Base-by-base conservation (phyloP, 1,140 invertebrate genomes). In the Drosophila pectinifera region DNA sequence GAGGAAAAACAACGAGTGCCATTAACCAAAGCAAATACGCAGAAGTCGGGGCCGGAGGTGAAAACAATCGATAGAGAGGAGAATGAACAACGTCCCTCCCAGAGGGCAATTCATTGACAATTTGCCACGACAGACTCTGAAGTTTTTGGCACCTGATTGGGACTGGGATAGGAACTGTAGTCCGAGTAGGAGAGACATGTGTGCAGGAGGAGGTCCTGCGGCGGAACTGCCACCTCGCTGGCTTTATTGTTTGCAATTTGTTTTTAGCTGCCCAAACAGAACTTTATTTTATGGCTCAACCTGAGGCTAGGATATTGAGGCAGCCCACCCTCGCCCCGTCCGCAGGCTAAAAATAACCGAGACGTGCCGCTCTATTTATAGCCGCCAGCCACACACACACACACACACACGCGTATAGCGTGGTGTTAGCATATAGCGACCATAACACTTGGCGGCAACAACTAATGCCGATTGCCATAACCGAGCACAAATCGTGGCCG, bases 231-330 rank as follows among this genome's bases (percentile, higher is more conserved):
- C 41, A 45, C 18, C 41, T 57, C 24, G 59, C 59, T 58, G 41
- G 51, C 67, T 88, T 88, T 79, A 83, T 88, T 89, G 83, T 89
- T 88, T 88, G 83, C 83, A 88, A 88, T 88, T 88, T 88, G 83
- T 88, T 89, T 88, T 77, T 73, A 82, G 83, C 79, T 88, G 83
- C 56, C 77, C 69, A 75, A 88, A 86, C 78, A 75, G 64, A 79
- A 88, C 75, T 80, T 88, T 80, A 73, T 68, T 88, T 83, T 88
- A 82, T 86, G 74, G 39, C 49, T 56, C 41, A 41, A 46, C 36
- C 57, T 65, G 42, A 39, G 58, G 70, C 67, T 16, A 56, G 49
- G 26, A 55, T 28, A 28, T 38, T 24, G 53, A 34, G 31, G 28
- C n/a, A 74, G 62, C 68, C 48, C 72, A 56, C 74, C 53, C 49